A percentile compares a stretch with the other conserved stretches of the same genome.
These are phyloP conservation scores for Xenops minutus DNA, from an alignment of 2,797 vertebrate species.

Conservation along the genomic window DNA sequence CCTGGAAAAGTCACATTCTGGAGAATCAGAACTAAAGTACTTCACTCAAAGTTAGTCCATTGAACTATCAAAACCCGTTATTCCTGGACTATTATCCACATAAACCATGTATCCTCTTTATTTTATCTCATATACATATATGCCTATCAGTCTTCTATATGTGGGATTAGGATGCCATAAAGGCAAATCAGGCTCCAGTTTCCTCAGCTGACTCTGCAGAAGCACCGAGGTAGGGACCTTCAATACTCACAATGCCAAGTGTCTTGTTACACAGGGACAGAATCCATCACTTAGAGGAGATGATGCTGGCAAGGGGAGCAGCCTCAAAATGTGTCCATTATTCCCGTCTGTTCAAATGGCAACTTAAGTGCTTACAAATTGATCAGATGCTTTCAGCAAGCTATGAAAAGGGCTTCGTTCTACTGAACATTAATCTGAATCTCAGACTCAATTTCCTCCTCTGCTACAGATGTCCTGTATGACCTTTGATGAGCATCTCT, in stretches of 20 bases:
- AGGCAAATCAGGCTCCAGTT: background rate
- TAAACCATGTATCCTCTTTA: background rate
- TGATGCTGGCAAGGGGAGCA: background rate
- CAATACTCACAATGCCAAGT: accelerated
- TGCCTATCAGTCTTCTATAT: background rate
- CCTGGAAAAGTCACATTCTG: background rate
- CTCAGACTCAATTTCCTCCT: constrained; percentile 7
- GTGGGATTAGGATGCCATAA: background rate
- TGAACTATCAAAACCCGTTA: background rate
- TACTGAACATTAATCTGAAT: background rate
- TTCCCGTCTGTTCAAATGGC: background rate
- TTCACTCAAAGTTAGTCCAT: background rate
- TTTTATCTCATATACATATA: background rate
- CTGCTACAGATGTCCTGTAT: background rate
- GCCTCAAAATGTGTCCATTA: background rate
- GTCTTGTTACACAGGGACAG: background rate
- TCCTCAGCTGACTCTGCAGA: background rate
- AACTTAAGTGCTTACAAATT: constrained; percentile 12
- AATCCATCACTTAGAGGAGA: background rate
- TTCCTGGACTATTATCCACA: background rate
- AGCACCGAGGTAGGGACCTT: background rate
- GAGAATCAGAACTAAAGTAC: background rate
- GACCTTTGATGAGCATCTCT: background rate
- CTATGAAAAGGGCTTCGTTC: background rate
- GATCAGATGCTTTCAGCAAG: constrained; percentile 36